These are phyloP conservation scores for Pygoscelis adeliae DNA, from an alignment of 2,113 vertebrate species.

Conservation along the genomic window DNA sequence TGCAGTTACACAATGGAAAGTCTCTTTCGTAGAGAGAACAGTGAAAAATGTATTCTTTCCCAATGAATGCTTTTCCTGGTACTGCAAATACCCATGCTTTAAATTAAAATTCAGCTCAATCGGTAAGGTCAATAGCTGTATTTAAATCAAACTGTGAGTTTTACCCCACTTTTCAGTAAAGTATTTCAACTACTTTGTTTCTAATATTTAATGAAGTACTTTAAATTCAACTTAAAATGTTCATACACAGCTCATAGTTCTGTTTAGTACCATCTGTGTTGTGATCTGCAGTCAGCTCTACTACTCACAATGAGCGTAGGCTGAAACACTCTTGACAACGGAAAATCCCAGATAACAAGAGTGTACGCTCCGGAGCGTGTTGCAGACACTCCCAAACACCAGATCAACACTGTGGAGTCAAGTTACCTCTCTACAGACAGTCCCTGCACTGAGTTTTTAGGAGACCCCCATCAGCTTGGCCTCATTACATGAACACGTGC, in stretches of 20 bases:
- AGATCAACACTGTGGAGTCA: background rate
- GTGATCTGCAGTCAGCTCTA: background rate
- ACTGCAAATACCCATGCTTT: background rate
- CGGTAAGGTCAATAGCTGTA: background rate
- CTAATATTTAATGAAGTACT: background rate
- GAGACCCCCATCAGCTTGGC: background rate
- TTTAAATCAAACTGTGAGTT: background rate
- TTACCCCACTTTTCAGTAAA: background rate
- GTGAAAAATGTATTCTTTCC: background rate
- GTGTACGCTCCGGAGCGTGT: accelerated
- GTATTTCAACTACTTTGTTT: background rate
- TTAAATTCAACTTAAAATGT: background rate
- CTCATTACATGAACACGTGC: accelerated
- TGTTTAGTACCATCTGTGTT: background rate
- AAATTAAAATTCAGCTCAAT: background rate
- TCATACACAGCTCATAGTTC: background rate
- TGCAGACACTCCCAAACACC: background rate
- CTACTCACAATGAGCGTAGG: accelerated
- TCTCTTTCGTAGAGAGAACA: background rate
- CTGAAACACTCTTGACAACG: background rate
- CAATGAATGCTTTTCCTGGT: background rate
- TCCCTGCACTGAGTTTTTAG: background rate
- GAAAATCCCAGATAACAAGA: background rate
- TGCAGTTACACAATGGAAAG: background rate
- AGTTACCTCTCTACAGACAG: background rate